Evolutionary conservation across 2,113 vertebrate species (phyloP).

Genomic region (Taurulus bubalis): DNA sequence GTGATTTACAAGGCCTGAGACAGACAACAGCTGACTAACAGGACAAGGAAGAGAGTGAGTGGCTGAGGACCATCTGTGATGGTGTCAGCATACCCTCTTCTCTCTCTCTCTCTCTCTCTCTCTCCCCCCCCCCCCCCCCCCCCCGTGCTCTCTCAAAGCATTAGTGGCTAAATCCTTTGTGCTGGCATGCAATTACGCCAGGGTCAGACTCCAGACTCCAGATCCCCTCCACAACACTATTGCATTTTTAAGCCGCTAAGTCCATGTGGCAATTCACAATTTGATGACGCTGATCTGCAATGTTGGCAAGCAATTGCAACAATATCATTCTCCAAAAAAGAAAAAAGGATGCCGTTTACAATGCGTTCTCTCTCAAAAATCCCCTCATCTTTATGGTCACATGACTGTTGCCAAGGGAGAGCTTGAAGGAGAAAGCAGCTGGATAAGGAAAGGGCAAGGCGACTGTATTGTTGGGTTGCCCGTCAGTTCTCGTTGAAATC

Average conservation of each 20-base stretch:
- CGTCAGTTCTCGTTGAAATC: background rate
- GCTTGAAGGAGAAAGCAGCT: conserved; percentile 22
- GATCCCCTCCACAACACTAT: conserved; percentile 67
- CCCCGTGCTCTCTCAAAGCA: conserved; percentile 69
- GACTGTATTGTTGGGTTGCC: background rate
- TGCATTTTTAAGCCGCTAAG: conserved; percentile 79
- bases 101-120: too few species aligned
- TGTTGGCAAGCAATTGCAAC: conserved; percentile 62
- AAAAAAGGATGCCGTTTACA: conserved; percentile 8
- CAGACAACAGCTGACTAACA: conserved; percentile 71
- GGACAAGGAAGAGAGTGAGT: conserved; percentile 57
- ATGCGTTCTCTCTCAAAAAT: conserved; percentile 31
- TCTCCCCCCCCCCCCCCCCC: conserved; percentile 9
- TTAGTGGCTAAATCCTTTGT: conserved; percentile 83
- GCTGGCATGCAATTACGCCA: conserved; percentile 81
- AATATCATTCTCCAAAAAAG: conserved; percentile 52
- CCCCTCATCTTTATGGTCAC: conserved; percentile 11
- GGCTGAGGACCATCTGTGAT: conserved; percentile 74
- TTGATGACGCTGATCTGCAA: conserved; percentile 69
- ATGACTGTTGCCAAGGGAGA: background rate
- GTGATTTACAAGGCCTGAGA: conserved; percentile 66
- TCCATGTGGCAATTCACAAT: conserved; percentile 72
- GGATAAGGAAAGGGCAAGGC: background rate
- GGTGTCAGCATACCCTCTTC: conserved; percentile 67
- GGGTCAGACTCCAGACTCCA: conserved; percentile 73